Evolutionary conservation across 2,888 invertebrate genomes (phyloP).

Genomic region (Tyria jacobaeae): DNA sequence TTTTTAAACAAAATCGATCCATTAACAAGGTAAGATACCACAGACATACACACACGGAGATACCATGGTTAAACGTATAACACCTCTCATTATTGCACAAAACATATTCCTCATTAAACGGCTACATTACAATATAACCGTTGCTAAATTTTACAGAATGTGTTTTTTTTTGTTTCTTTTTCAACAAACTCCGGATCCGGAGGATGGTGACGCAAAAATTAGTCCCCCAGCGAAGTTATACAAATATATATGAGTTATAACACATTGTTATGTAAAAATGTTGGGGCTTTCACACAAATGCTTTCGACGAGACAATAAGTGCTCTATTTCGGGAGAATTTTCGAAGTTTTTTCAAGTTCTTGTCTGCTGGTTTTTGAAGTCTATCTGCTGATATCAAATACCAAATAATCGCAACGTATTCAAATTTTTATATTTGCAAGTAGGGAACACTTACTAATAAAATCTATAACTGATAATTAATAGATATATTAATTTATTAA

Average conservation of each 20-base stretch:
- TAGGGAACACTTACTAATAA: too few species aligned
- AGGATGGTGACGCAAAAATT: constrained; percentile 4
- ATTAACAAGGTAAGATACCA: too few species aligned
- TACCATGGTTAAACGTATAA: too few species aligned
- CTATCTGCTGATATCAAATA: too few species aligned
- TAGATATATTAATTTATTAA: too few species aligned
- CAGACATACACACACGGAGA: too few species aligned
- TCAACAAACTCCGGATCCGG: constrained; percentile 5
- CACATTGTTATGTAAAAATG: background rate
- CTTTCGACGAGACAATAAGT: constrained; percentile 1
- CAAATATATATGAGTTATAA: background rate
- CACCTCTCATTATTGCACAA: background rate
- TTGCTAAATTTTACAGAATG: background rate
- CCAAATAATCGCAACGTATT: too few species aligned
- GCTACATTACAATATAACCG: background rate
- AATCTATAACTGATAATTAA: too few species aligned
- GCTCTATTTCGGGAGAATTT: constrained; percentile 12
- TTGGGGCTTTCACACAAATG: background rate
- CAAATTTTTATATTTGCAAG: too few species aligned
- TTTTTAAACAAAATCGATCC: too few species aligned
- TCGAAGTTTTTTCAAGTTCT: background rate
- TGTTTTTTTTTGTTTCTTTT: constrained; percentile 7
- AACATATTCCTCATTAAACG: background rate
- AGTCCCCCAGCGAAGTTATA: constrained; percentile 4
- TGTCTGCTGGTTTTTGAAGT: background rate